A percentile compares a stretch with the other conserved stretches of the same genome.
Evolutionary conservation across 1,140 invertebrate genomes (phyloP).

Genomic region (Brachionus sp.): DNA sequence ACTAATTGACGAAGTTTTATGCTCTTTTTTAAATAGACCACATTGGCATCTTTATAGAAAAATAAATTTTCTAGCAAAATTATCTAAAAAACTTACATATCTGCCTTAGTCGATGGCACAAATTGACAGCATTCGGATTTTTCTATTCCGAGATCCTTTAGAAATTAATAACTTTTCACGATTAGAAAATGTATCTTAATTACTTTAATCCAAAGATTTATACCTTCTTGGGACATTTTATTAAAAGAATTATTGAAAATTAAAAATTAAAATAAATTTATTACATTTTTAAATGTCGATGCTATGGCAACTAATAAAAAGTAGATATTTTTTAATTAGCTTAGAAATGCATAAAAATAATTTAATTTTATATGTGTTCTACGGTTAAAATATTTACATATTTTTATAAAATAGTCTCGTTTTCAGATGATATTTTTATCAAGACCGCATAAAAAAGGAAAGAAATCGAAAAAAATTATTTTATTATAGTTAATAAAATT

Average conservation of each 20-base stretch:
- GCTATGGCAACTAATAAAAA: conserved; percentile 27
- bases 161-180: background rate
- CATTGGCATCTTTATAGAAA: conserved; percentile 24
- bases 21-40: background rate
- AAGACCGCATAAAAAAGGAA: too few relatives aligned
- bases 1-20: background rate
- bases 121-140: conserved; percentile 24
- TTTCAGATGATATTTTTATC: too few relatives aligned
- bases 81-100: background rate
- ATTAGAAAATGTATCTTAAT: background rate
- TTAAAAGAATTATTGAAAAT: background rate
- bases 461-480: too few relatives aligned
- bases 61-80: background rate
- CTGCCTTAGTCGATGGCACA: background rate
- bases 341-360: background rate
- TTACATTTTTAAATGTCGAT: background rate
- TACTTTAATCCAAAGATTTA: background rate
- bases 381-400: too few relatives aligned
- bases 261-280: background rate
- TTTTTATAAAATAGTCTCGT: too few relatives aligned
- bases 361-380: too few relatives aligned
- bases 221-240: background rate
- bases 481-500: too few relatives aligned
- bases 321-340: background rate
- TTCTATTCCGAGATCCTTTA: conserved; percentile 19